Base-by-base conservation (phyloP, 2,113 vertebrate genomes). In the Perca fluviatilis region DNA sequence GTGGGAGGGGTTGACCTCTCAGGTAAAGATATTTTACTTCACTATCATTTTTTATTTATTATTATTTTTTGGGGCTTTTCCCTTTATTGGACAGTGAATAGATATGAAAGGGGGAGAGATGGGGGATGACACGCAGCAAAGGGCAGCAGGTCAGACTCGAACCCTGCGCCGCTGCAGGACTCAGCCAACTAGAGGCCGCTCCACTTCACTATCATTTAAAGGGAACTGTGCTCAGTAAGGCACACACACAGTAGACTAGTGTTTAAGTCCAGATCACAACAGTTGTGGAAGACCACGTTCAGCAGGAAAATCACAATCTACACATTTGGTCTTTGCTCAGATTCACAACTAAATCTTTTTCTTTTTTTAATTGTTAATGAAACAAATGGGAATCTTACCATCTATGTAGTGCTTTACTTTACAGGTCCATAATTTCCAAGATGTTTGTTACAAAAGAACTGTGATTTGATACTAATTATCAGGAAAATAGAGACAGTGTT, bases 1-100 rank as follows among this genome's bases (percentile, higher is more conserved):
- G 94, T 93, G 74, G 95, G 95, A 80, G 95, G 96, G 23, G 95
- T 97, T 46, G 93, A 95, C 69, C 91, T 97, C 66, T 85, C 96
- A 88, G 97, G 97, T 97, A 73, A 80, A 91, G 80, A 82, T 50
- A 6, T 57, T 60, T 57, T 12, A 58, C 47, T 43, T n/a, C 9
- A 2, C 3, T 53, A n/a, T 46, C 1, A n/a, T 23, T 36, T 63
- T 27, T 27, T 27, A 27, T 27, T 27, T 27, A 27, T 27, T 27
- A 27, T 27, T 27, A 27, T 27, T 27, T 27, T 27, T 27, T 27
- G 27, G 27, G 27, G 27, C 27, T 27, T 27, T 27, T 27, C 27
- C 27, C 27, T 27, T 27, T 27, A 27, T 27, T 27, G 27, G 27
- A 27, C 27, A 27, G 27, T 27, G 27, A 2, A 27, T 27, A 27